Conservation (phyloP, 2,797 vertebrate genomes). For the Serranus cabrilla region DNA sequence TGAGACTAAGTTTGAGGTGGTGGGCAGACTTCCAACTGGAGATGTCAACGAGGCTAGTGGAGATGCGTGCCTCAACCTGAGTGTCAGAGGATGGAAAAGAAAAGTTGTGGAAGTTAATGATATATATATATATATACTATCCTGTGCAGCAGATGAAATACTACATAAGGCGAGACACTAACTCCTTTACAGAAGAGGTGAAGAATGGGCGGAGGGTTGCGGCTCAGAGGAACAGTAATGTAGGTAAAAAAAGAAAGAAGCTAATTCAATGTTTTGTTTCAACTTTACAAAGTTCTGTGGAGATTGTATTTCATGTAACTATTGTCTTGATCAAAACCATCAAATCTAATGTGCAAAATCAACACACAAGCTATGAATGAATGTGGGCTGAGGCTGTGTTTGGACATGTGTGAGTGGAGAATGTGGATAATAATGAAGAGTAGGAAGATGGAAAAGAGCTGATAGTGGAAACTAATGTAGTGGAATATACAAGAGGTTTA, state of each 20-base stretch:
- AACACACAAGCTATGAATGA: constrained; percentile 13
- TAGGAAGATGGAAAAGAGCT: constrained; percentile 14
- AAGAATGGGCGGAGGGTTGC: constrained; percentile 1
- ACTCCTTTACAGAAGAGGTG: constrained; percentile 4
- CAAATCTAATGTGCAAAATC: constrained; percentile 19
- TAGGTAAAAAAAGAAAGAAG: constrained; percentile 14
- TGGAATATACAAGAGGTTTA: constrained; percentile 37
- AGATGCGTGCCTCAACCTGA: constrained; percentile 66
- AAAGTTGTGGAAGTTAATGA: constrained; percentile 45
- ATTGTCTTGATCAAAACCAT: neutral
- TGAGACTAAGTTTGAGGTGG: constrained; percentile 63
- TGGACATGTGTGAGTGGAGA: constrained; percentile 26
- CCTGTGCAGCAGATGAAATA: constrained; percentile 39
- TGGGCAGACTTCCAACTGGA: constrained; percentile 66
- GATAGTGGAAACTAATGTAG: constrained; percentile 15
- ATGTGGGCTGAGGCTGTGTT: constrained; percentile 14
- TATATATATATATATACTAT: constrained; percentile 27
- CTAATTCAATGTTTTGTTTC: constrained; percentile 6
- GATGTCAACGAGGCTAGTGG: constrained; percentile 56
- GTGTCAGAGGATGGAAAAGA: constrained; percentile 53
- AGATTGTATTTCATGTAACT: constrained; percentile 17
- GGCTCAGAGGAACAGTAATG: neutral
- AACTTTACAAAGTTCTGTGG: neutral
- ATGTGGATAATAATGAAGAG: constrained; percentile 3
- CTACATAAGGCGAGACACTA: neutral